Evolutionary conservation across 2,113 vertebrate species (phyloP).

Genomic region (Xiphophorus hellerii): DNA sequence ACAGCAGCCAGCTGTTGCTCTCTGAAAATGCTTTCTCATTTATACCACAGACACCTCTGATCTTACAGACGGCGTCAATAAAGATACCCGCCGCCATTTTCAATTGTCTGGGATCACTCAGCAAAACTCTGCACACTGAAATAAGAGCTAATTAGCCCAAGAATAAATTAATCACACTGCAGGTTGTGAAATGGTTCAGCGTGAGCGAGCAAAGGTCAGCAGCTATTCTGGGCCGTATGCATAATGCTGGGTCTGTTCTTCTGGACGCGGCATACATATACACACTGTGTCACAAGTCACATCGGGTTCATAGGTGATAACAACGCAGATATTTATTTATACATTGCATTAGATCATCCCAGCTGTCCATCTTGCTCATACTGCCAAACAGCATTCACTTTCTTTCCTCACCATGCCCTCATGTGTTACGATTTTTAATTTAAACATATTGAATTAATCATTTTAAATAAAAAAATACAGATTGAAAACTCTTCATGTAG

Average conservation of each 20-base stretch:
- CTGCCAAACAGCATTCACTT: background rate
- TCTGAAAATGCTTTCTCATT: constrained; percentile 44
- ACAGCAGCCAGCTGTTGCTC: constrained; percentile 69
- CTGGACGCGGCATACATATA: constrained; percentile 31
- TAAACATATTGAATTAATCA: background rate
- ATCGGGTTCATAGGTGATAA: constrained; percentile 9
- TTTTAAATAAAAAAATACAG: background rate
- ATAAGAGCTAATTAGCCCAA: constrained; percentile 42
- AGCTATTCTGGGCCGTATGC: constrained; percentile 62
- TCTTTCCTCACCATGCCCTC: background rate
- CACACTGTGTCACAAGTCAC: constrained; percentile 22
- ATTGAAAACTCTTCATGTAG: no score
- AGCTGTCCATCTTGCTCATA: constrained; percentile 12
- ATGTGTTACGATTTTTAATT: background rate
- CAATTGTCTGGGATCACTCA: constrained; percentile 17
- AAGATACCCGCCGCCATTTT: background rate
- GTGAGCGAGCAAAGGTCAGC: constrained; percentile 67
- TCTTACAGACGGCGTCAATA: constrained; percentile 24
- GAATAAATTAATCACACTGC: constrained; percentile 51
- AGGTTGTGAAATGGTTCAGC: constrained; percentile 63
- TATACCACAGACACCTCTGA: constrained; percentile 45
- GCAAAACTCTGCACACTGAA: constrained; percentile 28
- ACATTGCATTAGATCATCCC: constrained; percentile 1
- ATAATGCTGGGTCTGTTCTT: constrained; percentile 50
- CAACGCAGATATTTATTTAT: constrained; percentile 37